Base-by-base conservation (phyloP, 2,113 vertebrate species). In the Rafetus swinhoei region DNA sequence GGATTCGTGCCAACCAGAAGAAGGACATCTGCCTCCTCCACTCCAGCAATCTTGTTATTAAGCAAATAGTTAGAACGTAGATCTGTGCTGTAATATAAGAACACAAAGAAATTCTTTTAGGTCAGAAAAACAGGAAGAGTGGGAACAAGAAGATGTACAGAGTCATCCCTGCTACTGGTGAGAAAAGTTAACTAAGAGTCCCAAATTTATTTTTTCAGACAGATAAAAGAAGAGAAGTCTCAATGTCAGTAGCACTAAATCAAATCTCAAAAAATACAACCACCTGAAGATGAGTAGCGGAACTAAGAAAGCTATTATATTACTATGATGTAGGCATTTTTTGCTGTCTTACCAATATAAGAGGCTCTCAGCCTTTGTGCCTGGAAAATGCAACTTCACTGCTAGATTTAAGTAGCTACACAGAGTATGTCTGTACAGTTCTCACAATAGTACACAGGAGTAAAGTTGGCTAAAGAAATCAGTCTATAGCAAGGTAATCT, bases 31-130 rank as follows among this genome's bases (percentile, higher is more conserved):
- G 98, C 98, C 69, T 99, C 99, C 97, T 99, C 99, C 72, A 99
- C 98, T 92, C 99, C 99, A 4, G 98, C 95, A 89, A 99, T 99
- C 95, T 98, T 98, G 55, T 98, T 98, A 97, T 99, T 99, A 95
- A 99, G 97, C 94, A 99, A 98, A 97, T 99, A 99, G 97, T 99
- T 99, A 53, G 99, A 99, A 88, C 99, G 99, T 79, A 99, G 97
- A 97, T 99, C 99, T 88, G 99, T 98, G 90, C 99, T 99, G 0
- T 83, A 97, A 94, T 86, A 52, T 84, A 27, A 91, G 90, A 74
- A 92, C 19, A 92, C 39, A 27, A 3, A 87, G 56, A 62, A 90
- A 84, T 8, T 50, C 86, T 77, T 74, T 35, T 22, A 18, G 16
- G 18, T 72, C 65, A 72, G 65, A 35, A 72, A 35, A 72, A 35